Percentiles rank a stretch among this genome's conserved stretches.
phyloP scores from a whole-genome alignment of 2,888 invertebrate genomes.

The Drepanosiphum platanoidis region DNA sequence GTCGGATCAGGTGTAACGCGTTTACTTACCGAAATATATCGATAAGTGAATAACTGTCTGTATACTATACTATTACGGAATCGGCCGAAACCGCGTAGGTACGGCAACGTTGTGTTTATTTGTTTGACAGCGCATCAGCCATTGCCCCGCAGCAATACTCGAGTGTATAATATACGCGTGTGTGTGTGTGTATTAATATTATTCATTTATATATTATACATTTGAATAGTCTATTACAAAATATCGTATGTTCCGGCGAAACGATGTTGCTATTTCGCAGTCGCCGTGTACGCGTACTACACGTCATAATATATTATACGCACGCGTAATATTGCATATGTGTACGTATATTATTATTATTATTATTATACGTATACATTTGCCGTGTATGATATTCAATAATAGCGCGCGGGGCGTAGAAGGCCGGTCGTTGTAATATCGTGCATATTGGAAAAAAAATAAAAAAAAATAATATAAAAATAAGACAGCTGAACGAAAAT shows the following conservation, averaged over 20 bases:
- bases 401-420: background rate
- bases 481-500: slow-evolving; percentile 39
- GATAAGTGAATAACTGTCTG: no score
- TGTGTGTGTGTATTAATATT: no score
- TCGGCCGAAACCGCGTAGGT: no score
- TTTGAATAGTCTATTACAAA: background rate
- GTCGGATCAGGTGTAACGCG: no score
- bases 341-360: background rate
- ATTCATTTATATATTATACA: background rate
- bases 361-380: background rate
- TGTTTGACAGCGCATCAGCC: background rate
- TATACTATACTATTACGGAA: no score
- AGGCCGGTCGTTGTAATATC: background rate
- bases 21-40: no score
- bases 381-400: background rate
- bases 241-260: background rate
- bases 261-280: background rate
- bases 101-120: background rate
- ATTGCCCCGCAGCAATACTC: background rate
- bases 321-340: background rate
- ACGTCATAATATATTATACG: background rate
- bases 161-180: background rate
- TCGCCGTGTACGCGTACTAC: background rate
- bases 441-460: slow-evolving; percentile 7
- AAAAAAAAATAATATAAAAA: background rate